A percentile compares a stretch with the other conserved stretches of the same genome.
These are phyloP conservation scores for Aphelenchoides fujianensis DNA, from an alignment of 1,140 invertebrate species.

Conservation along the genomic window DNA sequence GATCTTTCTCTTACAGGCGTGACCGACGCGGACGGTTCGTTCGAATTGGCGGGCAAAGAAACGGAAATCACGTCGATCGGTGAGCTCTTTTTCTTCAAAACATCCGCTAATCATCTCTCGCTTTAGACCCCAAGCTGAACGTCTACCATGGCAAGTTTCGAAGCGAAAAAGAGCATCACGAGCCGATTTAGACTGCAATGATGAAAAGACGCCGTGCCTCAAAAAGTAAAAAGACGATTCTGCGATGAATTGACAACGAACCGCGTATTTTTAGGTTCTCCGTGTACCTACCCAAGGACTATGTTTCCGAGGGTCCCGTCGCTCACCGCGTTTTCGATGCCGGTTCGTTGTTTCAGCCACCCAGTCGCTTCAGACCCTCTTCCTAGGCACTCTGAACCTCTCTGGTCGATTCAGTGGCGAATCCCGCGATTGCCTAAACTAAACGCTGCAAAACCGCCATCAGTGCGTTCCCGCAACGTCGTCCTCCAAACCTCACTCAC, in stretches of 20 bases:
- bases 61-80: slow-evolving; percentile 28
- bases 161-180: no score
- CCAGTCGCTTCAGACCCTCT: no score
- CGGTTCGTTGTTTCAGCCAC: no score
- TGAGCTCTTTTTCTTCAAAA: neutral
- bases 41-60: slow-evolving; percentile 38
- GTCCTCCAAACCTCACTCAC: neutral
- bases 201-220: slow-evolving; percentile 20
- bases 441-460: neutral
- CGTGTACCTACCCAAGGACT: slow-evolving; percentile 22
- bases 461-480: neutral
- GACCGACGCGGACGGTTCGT: slow-evolving; percentile 36
- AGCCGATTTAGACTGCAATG: slow-evolving; percentile 51
- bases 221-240: slow-evolving; percentile 17
- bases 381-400: slow-evolving; percentile 38
- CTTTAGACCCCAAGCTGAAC: slow-evolving; percentile 24
- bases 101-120: neutral
- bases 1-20: no score
- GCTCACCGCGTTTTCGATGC: slow-evolving; percentile 37
- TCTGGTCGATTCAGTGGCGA: slow-evolving; percentile 36
- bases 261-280: neutral
- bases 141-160: no score
- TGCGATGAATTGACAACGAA: no score
- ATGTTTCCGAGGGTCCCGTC: neutral
- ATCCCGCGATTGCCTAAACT: slow-evolving; percentile 15